These are phyloP conservation scores for Nomada lathburiana DNA, from an alignment of 2,888 invertebrate genomes.

Conservation along the genomic window DNA sequence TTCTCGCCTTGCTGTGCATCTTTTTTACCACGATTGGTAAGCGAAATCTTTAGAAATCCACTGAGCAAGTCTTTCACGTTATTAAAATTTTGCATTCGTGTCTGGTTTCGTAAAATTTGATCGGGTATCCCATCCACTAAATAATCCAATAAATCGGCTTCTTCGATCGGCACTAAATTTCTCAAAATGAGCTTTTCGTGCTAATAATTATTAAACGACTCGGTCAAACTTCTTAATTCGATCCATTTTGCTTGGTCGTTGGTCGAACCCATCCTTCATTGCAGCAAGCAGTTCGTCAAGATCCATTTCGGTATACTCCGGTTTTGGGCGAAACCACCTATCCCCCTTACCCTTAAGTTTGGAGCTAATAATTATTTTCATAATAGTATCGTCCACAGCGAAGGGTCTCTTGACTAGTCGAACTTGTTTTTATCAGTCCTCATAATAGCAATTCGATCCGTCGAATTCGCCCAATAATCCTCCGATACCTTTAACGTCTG, in stretches of 20 bases:
- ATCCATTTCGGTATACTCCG: neutral
- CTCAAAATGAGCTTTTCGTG: neutral
- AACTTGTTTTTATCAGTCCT: too few relatives aligned
- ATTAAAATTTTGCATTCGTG: neutral
- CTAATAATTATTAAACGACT: conserved; percentile 1
- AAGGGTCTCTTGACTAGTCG: too few relatives aligned
- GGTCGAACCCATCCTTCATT: neutral
- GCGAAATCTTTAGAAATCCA: neutral
- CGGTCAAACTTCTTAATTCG: neutral
- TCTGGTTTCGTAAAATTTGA: neutral
- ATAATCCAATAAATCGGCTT: conserved; percentile 2
- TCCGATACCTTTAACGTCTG: too few relatives aligned
- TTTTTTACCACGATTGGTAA: neutral
- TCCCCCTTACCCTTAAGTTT: neutral
- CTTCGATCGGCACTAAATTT: conserved; percentile 2
- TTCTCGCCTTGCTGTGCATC: neutral
- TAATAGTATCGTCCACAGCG: too few relatives aligned
- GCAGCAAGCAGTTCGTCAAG: neutral
- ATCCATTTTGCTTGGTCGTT: neutral
- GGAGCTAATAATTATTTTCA: neutral
- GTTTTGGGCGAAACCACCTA: neutral
- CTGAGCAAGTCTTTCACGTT: neutral
- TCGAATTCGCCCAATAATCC: too few relatives aligned
- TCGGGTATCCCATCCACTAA: conserved; percentile 9
- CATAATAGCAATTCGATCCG: too few relatives aligned